Evolutionary conservation across 2,888 invertebrate species (phyloP), one percentile per base, ranked within the genome.

Genomic region (Torymus auratus): DNA sequence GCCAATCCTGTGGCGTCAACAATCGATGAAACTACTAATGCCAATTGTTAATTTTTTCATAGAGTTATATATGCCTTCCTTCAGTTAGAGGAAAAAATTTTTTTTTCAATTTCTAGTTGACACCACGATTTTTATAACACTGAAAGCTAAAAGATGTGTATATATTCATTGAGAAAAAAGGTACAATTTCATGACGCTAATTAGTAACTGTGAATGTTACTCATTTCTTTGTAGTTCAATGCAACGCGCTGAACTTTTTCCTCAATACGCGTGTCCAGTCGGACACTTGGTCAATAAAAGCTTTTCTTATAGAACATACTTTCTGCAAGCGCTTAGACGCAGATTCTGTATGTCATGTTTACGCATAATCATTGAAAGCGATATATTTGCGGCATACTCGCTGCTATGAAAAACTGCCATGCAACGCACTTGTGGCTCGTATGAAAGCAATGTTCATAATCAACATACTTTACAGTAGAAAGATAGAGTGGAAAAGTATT

Each of bases 131-230:
- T 76, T 82, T 23, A 2, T 53, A 75, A 85, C 85, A 84, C 58
- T 83, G 83, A 85, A 85, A 85, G 85, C 84, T 81, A 72, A 73
- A 78, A 71, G 41, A 69, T 5, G 61, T 68, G 72, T 62, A 50
- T 12, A n/a, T 60, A 14, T 61, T 64, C 50, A 52, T 55, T 28
- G 65, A 50, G 64, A 67, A 60, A 71, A 65, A 64, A 68, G 68
- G 55, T 67, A 67, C 53, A 14, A 17, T 53, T 13, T 15, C 41
- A 50, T 50, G 1, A 3, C 1, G 50, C 5, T 61, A 50, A 41
- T 41, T 15, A 64, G n/a, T n/a, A 41, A 50, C 15, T 2, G 2
- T 61, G 11, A 20, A 61, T 13, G 2, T 11, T 14, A 23, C 12
- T 23, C 61, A 2, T 20, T 13, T 20, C 4, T 7, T 65, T 65